Evolutionary conservation across 2,797 vertebrate species (phyloP), one percentile per base, ranked within the genome.

Genomic region (Chanos chanos): DNA sequence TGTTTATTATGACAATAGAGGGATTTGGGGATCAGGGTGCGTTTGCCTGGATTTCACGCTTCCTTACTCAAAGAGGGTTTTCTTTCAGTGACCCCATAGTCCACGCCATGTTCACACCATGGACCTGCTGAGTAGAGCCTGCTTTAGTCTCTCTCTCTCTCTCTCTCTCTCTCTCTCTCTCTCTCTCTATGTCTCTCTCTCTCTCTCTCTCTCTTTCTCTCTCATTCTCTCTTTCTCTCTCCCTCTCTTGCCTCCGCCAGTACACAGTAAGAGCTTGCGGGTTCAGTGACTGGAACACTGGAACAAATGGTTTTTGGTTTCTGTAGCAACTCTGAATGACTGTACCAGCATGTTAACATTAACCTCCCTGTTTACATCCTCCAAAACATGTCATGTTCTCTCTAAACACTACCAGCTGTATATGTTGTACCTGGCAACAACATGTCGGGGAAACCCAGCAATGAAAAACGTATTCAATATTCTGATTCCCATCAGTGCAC

Each of bases 1-100:
- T 73, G 68, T 76, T 74, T 84, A 74, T 82, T 81, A 76, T 80
- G 73, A 83, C 83, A 85, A 85, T 70, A 81, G 72, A 64, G 71
- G 79, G 80, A 81, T 84, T 83, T 55, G 65, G 70, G 75, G 76
- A 77, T 79, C 73, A 57, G 66, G 65, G 64, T 71, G 66, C 72
- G 77, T 80, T 80, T 65, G 61, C 80, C 66, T 73, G 71, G 77
- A 77, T 87, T 87, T 86, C 75, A 84, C 41, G 69, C 79, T 79
- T 65, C 74, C 55, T 59, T 66, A 59, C 54, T 83, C 82, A 81
- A 73, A 81, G 77, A 9, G 22, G 58, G 71, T 61, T 64, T 52
- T 68, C 65, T 47, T 55, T 47, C 30, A 61, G 49, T 72, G 81
- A 84, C 81, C 81, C 72, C 47, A 1, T 21, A 49, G 4, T 30